Evolutionary conservation across 2,888 invertebrate genomes (phyloP), one percentile per base, ranked within the genome.

Genomic region (Hylaea fasciaria): DNA sequence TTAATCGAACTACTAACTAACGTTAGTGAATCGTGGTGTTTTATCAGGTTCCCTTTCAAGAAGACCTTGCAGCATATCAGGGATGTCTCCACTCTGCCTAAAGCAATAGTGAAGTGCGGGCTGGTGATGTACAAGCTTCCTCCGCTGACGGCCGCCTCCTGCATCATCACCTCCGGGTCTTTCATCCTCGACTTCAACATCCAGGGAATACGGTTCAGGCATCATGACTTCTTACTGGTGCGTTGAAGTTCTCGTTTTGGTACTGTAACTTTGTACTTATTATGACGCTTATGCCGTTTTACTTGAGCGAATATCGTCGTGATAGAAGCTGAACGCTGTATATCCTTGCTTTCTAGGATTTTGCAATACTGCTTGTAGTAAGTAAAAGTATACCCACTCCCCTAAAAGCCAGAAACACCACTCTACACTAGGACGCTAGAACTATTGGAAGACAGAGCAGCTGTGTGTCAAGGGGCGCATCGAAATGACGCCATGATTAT

Each of bases 91-190:
- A 79, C 85, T 0, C 65, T 91, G 0, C 92, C 92, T 0, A 91
- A 91, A 61, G 91, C 92, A 0, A 87, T 89, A 8, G 90, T 92
- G n/a, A 92, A 92, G 65, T 91, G 92, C 47, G 92, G 92, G 1
- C 80, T 85, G 7, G 84, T 82, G 43, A 83, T 82, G 81, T 92
- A 92, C 76, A 91, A 92, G 69, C 73, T 92, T 65, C 92, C 92
- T 0, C 92, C 92, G 0, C 79, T 92, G 32, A 86, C 91, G 0
- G 89, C 91, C 0, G 86, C 81, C 0, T 87, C 90, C 11, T 91
- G 92, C 73, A 86, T 91, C 74, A 87, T 92, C 70, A 85, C 90
- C 0, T 91, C 92, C 0, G 92, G 91, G 0, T 89, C 91, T 37
- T 91, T 92, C 70, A 87, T 91, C 48, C 73, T 92, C 7, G 92